Percentiles rank a stretch among this genome's conserved stretches.
Evolutionary conservation across 2,797 vertebrate genomes (phyloP).

Genomic region (Falco cherrug): DNA sequence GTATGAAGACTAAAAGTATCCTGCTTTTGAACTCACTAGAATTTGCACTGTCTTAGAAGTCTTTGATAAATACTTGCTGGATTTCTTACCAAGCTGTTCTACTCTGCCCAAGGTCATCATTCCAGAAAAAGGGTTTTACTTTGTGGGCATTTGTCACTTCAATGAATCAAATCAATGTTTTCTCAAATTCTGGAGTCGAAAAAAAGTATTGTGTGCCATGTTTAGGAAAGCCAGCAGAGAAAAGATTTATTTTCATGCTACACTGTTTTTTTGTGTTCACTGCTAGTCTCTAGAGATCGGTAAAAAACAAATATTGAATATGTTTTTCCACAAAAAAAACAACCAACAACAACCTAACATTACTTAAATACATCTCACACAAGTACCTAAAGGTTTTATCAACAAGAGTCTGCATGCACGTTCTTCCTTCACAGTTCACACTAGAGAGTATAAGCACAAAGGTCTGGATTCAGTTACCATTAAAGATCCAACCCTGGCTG

Average conservation of each 20-base stretch:
- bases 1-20: conserved; percentile 68
- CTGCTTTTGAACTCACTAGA: conserved; percentile 68
- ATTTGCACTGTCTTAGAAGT: conserved; percentile 57
- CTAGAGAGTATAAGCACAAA: background rate
- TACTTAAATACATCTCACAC: background rate
- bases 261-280: background rate
- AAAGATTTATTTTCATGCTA: background rate
- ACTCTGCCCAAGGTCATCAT: conserved; percentile 38
- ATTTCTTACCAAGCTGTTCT: conserved; percentile 63
- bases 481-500: background rate
- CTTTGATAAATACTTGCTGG: conserved; percentile 68
- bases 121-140: conserved; percentile 26
- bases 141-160: conserved; percentile 32
- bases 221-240: background rate
- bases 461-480: background rate
- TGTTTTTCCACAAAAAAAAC: background rate
- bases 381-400: conserved; percentile 2
- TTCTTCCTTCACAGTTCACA: background rate
- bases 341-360: background rate
- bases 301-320: background rate
- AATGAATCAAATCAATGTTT: conserved; percentile 9
- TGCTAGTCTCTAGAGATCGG: background rate
- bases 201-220: background rate
- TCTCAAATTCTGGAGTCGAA: background rate
- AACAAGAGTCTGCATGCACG: background rate